Conservation (phyloP, 2,113 vertebrate species). For the Poecile atricapillus region DNA sequence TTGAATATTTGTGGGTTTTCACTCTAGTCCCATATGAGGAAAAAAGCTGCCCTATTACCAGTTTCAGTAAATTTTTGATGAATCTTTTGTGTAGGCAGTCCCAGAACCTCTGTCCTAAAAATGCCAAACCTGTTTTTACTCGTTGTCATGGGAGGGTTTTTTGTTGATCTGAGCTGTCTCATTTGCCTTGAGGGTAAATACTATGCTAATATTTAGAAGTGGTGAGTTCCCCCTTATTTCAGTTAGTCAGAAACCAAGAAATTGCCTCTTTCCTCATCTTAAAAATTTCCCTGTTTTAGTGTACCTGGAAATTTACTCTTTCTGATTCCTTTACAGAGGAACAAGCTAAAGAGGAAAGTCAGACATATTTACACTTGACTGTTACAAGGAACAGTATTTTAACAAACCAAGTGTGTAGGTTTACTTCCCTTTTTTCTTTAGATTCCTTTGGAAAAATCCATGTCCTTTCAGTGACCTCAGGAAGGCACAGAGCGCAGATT, state of each 20-base stretch:
- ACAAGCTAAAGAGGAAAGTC: background rate
- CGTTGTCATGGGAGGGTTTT: background rate
- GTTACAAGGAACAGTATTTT: background rate
- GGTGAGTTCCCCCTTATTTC: background rate
- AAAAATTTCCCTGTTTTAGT: background rate
- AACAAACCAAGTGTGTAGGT: rapidly evolving
- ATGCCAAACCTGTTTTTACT: background rate
- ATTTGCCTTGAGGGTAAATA: background rate
- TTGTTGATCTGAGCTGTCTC: background rate
- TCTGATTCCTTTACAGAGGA: background rate
- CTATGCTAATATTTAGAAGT: background rate
- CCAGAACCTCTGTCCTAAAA: conserved; percentile 6
- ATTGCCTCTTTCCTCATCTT: background rate
- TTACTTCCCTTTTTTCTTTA: background rate
- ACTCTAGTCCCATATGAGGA: background rate
- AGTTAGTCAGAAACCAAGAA: background rate
- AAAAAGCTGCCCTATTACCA: background rate
- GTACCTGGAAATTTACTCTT: background rate
- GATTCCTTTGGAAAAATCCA: background rate
- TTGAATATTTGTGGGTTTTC: background rate
- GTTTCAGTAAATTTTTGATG: conserved; percentile 1
- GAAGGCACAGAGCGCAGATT: background rate
- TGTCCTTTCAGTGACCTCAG: background rate
- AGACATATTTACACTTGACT: background rate
- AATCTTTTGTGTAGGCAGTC: background rate